Evolutionary conservation across 2,113 vertebrate genomes (phyloP).

Genomic region (Etheostoma cragini): DNA sequence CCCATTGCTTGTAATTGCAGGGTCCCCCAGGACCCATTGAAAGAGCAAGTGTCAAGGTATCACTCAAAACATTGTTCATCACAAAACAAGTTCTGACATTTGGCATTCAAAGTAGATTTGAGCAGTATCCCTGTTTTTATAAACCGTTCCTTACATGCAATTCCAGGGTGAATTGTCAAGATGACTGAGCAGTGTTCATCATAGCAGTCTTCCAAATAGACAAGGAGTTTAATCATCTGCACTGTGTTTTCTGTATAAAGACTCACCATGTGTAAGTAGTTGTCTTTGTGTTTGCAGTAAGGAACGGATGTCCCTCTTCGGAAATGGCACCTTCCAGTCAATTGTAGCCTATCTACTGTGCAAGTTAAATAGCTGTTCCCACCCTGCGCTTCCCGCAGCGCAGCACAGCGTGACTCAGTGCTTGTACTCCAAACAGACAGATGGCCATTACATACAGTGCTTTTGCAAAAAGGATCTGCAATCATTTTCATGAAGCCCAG

Average conservation of each 20-base stretch:
- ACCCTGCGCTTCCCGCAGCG: slow-evolving; percentile 56
- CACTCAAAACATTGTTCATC: slow-evolving; percentile 52
- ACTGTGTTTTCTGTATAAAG: slow-evolving; percentile 47
- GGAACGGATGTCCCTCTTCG: slow-evolving; percentile 24
- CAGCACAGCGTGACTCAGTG: slow-evolving; percentile 68
- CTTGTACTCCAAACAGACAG: slow-evolving; percentile 77
- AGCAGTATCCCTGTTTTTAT: slow-evolving; percentile 55
- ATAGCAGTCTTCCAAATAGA: slow-evolving; percentile 46
- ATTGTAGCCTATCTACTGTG: slow-evolving; percentile 51
- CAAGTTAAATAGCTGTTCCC: slow-evolving; percentile 69
- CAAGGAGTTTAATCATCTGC: slow-evolving; percentile 54
- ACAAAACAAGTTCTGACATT: slow-evolving; percentile 51
- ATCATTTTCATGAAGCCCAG: slow-evolving; percentile 82
- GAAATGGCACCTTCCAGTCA: slow-evolving; percentile 70
- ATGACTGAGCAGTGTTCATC: slow-evolving; percentile 62
- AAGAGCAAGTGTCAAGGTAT: slow-evolving; percentile 63
- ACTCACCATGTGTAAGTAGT: slow-evolving; percentile 4
- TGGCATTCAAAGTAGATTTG: slow-evolving; percentile 63
- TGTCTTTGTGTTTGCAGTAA: slow-evolving; percentile 32
- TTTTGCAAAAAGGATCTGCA: slow-evolving; percentile 75
- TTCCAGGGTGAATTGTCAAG: slow-evolving; percentile 63
- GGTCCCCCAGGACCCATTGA: slow-evolving; percentile 30
- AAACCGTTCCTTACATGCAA: slow-evolving; percentile 47
- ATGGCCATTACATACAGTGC: slow-evolving; percentile 81
- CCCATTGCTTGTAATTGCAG: slow-evolving; percentile 51